A percentile compares a stretch with the other conserved stretches of the same genome.
Conservation (phyloP, 2,888 invertebrate species). For the Drosophila sordidula region DNA sequence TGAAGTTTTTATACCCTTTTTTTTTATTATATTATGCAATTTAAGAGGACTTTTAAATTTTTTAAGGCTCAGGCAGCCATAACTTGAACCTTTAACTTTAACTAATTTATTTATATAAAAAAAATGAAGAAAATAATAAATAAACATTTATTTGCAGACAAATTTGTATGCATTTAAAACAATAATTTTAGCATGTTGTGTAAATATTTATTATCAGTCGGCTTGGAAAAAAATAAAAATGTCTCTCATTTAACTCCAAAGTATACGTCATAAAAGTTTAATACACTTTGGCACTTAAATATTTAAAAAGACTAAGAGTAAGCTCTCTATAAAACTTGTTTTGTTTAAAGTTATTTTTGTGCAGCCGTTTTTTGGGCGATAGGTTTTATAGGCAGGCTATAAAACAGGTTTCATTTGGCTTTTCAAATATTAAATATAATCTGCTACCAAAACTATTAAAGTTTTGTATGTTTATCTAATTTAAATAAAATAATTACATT, state of each 20-base stretch:
- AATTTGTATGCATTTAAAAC: background rate
- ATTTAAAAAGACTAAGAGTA: background rate
- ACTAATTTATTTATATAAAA: too few species aligned
- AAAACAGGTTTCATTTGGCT: background rate
- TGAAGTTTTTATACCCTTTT: background rate
- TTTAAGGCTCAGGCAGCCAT: too few species aligned
- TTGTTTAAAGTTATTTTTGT: background rate
- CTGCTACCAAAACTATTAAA: too few species aligned
- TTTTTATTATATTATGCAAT: background rate
- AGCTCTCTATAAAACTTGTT: background rate
- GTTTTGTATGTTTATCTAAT: too few species aligned
- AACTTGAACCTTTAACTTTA: too few species aligned
- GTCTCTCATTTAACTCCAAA: background rate
- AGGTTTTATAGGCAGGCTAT: background rate
- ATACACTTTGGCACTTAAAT: too few species aligned
- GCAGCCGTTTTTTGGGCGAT: background rate
- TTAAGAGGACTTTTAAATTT: background rate
- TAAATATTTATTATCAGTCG: too few species aligned
- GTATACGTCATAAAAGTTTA: background rate
- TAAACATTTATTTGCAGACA: too few species aligned
- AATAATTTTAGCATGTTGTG: background rate
- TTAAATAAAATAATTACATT: too few species aligned
- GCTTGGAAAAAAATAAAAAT: background rate
- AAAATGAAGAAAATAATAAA: too few species aligned
- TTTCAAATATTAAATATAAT: too few species aligned